Base-by-base conservation (phyloP, 2,888 invertebrate species). In the Galeruca laticollis region DNA sequence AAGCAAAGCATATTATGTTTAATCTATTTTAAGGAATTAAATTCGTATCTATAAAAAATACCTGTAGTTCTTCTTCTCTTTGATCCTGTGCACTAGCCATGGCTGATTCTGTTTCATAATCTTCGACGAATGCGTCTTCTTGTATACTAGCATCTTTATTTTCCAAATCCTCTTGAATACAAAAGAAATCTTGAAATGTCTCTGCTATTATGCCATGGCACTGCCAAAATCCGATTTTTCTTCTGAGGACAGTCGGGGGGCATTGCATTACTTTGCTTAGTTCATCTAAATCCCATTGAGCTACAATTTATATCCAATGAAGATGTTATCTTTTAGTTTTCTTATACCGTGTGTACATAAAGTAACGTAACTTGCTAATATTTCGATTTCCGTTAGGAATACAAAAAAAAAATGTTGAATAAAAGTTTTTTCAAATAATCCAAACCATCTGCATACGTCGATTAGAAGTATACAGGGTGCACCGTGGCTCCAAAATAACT, bases 21-120 rank as follows among this genome's bases (percentile, higher is more conserved):
- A n/a, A 60, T 10, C 33, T 4, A 2, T 15, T 15, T 9, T 9
- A 5, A 18, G 9, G 40, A 37, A 18, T 13, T 37, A 31, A 10
- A 0, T 64, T 52, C 26, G 21, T 54, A n/a, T 2, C 6, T 13
- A 5, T 43, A 15, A n/a, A n/a, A 21, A 15, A 63, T 60, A 92
- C 92, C 88, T 97, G 97, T 68, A 97, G 87, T 84, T 98, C 97
- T 78, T 96, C 96, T 86, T 97, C 97, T 69, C 96, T 88, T 84
- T 97, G 97, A 83, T 97, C 96, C 83, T 96, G 95, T 1, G 96
- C 94, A 20, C 97, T 97, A 1, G 96, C 96, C 94, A 97, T 96
- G 0, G 94, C 96, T 83, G 96, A 96, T 85, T 97, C 97, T 0
- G 92, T 88, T 84, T 97, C 97, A 78, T 96, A 96, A 83, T 97